phyloP scores from a whole-genome alignment of 2,113 vertebrate genomes.

The Sinocyclocheilus maitianheensis region DNA sequence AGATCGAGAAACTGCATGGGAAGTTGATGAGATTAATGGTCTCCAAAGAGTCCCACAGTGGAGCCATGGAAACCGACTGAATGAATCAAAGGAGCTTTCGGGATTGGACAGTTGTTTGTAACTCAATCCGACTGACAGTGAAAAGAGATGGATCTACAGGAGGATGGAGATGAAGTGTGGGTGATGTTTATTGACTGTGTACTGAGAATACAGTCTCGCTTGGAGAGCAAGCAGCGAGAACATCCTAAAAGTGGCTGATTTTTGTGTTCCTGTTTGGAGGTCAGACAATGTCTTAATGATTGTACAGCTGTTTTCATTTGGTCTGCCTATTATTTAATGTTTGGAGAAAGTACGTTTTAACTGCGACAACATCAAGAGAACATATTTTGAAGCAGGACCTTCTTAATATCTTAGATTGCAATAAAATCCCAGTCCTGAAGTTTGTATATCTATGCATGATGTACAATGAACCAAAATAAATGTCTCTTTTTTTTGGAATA shows the following conservation, averaged over 20 bases:
- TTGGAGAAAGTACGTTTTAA: constrained; percentile 31
- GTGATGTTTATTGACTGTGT: background rate
- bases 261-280: constrained; percentile 56
- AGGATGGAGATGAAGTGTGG: too few relatives aligned
- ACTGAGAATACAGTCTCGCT: background rate
- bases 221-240: constrained; percentile 12
- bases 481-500: background rate
- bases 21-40: constrained; percentile 99
- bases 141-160: too few relatives aligned
- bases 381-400: constrained; percentile 44
- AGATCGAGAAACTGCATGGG: constrained; percentile 98
- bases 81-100: background rate
- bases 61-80: constrained; percentile 94
- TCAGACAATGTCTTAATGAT: background rate
- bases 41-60: constrained; percentile 92
- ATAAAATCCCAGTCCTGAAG: background rate
- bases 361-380: constrained; percentile 24
- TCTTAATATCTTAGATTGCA: background rate
- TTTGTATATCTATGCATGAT: constrained; percentile 5
- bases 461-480: constrained; percentile 28
- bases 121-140: background rate
- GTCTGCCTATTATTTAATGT: constrained; percentile 27
- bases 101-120: constrained; percentile 43
- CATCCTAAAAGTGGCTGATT: constrained; percentile 48
- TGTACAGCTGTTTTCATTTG: background rate